Base-by-base conservation (phyloP, 2,797 vertebrate species). In the Clarias pachynema region DNA sequence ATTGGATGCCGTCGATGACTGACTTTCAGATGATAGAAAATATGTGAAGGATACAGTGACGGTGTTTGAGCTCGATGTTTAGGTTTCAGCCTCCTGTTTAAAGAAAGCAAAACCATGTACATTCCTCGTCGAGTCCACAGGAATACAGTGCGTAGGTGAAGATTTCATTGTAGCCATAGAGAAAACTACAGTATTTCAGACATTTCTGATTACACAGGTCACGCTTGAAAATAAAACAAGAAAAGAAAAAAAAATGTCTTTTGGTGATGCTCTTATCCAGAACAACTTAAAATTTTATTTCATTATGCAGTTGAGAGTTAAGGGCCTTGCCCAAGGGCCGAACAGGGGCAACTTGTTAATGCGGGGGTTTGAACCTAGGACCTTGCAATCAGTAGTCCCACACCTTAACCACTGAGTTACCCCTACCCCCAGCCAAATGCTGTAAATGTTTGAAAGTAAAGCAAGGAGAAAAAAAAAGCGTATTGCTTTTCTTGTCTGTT, bases 61-160 rank as follows among this genome's bases (percentile, higher is more conserved):
- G 0, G 81, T 24, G 53, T 70, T 83, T 53, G 60, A 34, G 31
- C 79, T 75, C 29, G 59, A 6, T 59, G 72, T 69, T 74, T 68
- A 81, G 34, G 34, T 26, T 81, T 26, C 44, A 31, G 74, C 9
- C 20, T 84, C 44, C 59, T 81, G 69, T 79, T 80, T 80, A 80
- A 7, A 80, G 65, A 34, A 70, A n/a, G 9, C 24, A 53, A 16
- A 22, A 60, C n/a, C 18, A 12, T 24, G 37, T 69, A 53, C 66
- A 26, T 53, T 70, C 74, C 72, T 18, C 5, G 2, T 20, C 6
- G 14, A 34, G 26, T 79, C 4, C 34, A 72, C 22, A 3, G 53
- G 6, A 53, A 5, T 15, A 4, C 12, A 31, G 56, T 29, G 18
- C 59, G 18, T 40, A 34, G 18, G 24, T 73, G 24, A 53, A 34